Percentiles rank a stretch among this genome's conserved stretches.
phyloP scores from a whole-genome alignment of 2,113 vertebrate species.

The Forbesichthys agassizii region DNA sequence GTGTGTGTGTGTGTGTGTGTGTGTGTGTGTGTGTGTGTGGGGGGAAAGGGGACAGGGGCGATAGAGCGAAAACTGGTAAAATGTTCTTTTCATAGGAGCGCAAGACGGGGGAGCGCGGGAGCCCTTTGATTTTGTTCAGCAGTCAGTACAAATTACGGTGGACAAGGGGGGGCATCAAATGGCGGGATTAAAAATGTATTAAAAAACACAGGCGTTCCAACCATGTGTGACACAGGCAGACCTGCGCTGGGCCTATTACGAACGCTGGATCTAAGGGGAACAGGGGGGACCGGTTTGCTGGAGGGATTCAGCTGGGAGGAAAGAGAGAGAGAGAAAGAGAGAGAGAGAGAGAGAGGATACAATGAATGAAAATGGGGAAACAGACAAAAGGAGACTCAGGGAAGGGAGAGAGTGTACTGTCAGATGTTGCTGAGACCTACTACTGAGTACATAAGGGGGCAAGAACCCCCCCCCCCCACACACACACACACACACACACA shows the following conservation, averaged over 20 bases:
- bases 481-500: too few species aligned
- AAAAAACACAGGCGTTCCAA: slow-evolving; percentile 74
- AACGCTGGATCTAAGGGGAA: background rate
- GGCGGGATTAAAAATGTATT: slow-evolving; percentile 77
- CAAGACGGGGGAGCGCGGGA: slow-evolving; percentile 58
- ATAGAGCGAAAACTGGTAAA: slow-evolving; percentile 23
- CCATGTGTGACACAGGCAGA: slow-evolving; percentile 65
- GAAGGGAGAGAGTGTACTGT: background rate
- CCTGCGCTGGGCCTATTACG: background rate
- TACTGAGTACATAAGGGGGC: too few species aligned
- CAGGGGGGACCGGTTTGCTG: background rate
- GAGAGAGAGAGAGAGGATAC: background rate
- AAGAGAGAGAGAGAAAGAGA: background rate
- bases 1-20: too few species aligned
- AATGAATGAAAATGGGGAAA: background rate
- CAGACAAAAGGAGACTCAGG: background rate
- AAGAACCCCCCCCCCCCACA: too few species aligned
- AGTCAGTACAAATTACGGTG: slow-evolving; percentile 75
- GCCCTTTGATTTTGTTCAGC: slow-evolving; percentile 75
- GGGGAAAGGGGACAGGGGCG: background rate
- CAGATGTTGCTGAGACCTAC: too few species aligned
- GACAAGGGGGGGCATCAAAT: slow-evolving; percentile 75
- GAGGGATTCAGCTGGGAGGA: background rate
- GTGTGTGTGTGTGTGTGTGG: too few species aligned
- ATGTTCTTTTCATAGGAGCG: slow-evolving; percentile 56